Evolutionary conservation across 1,140 invertebrate species (phyloP).

Genomic region (Orchestia grillus): DNA sequence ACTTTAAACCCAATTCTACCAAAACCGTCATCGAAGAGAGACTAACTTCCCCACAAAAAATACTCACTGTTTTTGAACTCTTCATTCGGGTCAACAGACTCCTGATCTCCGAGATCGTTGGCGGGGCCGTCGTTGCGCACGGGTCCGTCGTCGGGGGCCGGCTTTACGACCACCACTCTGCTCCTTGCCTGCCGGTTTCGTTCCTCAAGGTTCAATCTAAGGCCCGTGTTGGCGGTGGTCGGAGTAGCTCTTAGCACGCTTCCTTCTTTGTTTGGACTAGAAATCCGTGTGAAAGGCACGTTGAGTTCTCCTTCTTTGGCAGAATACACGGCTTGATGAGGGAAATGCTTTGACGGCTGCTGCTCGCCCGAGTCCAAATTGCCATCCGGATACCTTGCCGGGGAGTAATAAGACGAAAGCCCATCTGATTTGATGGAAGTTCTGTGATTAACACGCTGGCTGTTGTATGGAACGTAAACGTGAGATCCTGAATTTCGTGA

Average conservation of each 20-base stretch:
- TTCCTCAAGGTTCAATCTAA: neutral
- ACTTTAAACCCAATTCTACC: too few relatives aligned
- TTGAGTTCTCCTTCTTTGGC: neutral
- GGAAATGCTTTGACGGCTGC: conserved; percentile 17
- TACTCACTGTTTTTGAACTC: conserved; percentile 55
- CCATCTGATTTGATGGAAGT: neutral
- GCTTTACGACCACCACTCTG: neutral
- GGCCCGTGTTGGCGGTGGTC: neutral
- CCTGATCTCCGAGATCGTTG: neutral
- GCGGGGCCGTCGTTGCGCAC: neutral
- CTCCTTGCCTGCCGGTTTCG: conserved; percentile 15
- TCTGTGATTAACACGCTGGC: neutral
- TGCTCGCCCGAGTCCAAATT: neutral
- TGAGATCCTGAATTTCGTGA: neutral
- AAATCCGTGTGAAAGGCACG: neutral
- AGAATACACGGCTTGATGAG: neutral
- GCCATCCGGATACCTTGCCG: neutral
- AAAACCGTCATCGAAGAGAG: neutral
- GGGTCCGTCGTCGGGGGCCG: neutral
- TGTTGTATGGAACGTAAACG: neutral
- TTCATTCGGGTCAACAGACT: conserved; percentile 18
- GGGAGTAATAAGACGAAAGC: neutral
- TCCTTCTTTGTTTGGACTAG: neutral
- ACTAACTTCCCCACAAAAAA: neutral
- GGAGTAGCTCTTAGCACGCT: neutral